Conservation (phyloP, 2,113 vertebrate species). For the Struthidea cinerea region DNA sequence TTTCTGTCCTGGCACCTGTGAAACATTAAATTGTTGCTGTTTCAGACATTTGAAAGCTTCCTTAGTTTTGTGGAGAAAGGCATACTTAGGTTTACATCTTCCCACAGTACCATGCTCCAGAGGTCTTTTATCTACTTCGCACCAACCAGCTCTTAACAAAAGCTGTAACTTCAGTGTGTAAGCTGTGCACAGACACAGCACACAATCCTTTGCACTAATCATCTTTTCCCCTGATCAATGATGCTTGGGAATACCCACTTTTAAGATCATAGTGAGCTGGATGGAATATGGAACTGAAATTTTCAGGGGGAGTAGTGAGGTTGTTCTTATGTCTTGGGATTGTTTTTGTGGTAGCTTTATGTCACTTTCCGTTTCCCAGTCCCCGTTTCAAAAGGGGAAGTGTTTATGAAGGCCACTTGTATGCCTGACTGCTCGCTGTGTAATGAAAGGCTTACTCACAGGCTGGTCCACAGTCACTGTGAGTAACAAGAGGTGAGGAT, state of each 20-base stretch:
- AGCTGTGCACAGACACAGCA: not conserved
- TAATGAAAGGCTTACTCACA: not conserved
- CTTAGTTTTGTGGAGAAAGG: not conserved
- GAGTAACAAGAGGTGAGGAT: not conserved
- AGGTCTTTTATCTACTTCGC: not conserved
- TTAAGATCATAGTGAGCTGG: not conserved
- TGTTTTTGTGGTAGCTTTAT: not conserved
- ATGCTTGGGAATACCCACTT: not conserved
- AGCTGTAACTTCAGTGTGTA: not conserved
- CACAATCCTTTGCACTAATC: not conserved
- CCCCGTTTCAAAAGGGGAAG: not conserved
- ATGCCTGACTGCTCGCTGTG: not conserved
- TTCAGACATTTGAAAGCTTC: conserved; percentile 28
- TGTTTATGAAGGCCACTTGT: not conserved
- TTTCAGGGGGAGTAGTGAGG: not conserved
- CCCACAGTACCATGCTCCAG: not conserved
- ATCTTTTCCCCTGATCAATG: not conserved
- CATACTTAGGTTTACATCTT: not conserved
- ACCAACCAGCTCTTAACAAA: not conserved
- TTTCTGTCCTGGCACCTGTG: conserved; percentile 45
- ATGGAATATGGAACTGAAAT: not conserved
- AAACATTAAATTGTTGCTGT: conserved; percentile 59
- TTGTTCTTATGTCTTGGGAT: not conserved
- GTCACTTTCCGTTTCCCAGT: not conserved
- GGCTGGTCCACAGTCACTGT: not conserved